phyloP scores from a whole-genome alignment of 2,113 vertebrate species.

The Indicator indicator region DNA sequence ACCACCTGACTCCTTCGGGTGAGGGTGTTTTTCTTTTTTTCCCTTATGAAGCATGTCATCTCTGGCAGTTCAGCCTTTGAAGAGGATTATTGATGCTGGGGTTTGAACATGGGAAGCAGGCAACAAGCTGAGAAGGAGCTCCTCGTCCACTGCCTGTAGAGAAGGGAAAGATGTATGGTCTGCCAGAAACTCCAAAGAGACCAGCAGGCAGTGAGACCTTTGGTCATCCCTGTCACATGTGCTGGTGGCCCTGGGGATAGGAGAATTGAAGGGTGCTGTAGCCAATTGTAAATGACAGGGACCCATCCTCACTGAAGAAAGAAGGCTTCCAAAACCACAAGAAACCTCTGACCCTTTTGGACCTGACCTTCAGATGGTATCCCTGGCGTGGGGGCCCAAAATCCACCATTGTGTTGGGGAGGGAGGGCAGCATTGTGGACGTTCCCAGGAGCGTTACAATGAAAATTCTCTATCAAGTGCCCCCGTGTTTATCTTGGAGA shows the following conservation, averaged over 20 bases:
- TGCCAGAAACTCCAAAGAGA: rapidly evolving
- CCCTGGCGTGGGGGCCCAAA: not conserved
- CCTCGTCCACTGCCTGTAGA: not conserved
- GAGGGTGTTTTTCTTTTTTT: not conserved
- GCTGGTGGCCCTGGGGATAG: not conserved
- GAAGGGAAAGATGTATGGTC: not conserved
- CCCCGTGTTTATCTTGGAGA: not conserved
- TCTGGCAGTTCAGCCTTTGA: not conserved
- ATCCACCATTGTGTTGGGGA: rapidly evolving
- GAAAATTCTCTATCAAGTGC: not conserved
- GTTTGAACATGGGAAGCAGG: not conserved
- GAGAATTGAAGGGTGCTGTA: not conserved
- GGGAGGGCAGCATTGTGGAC: not conserved
- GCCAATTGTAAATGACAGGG: not conserved
- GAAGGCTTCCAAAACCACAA: not conserved
- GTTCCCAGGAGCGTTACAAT: not conserved
- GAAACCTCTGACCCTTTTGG: not conserved
- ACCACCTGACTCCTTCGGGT: not conserved
- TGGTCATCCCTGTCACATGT: rapidly evolving
- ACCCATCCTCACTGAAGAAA: not conserved
- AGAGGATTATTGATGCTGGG: not conserved
- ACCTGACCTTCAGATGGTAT: not conserved
- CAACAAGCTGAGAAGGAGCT: not conserved
- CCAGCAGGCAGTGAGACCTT: not conserved
- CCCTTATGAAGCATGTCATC: not conserved